Conservation (phyloP, 1,140 invertebrate species). For the Neomicropteryx cornuta region DNA sequence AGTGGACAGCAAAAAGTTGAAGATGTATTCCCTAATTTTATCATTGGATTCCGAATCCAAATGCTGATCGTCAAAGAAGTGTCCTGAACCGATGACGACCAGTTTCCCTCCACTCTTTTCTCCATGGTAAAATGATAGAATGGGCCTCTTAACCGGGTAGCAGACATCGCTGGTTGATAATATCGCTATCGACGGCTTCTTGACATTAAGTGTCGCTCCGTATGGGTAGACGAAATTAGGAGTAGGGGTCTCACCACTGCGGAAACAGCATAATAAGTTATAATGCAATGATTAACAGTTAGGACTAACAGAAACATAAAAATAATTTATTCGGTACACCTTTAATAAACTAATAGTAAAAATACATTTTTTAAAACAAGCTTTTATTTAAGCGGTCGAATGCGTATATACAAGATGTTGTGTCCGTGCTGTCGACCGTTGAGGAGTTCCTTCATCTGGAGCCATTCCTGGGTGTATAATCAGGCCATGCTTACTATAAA, state of each 20-base stretch:
- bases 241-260: slow-evolving; percentile 42
- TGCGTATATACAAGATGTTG: too few relatives aligned
- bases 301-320: too few relatives aligned
- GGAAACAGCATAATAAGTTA: slow-evolving; percentile 20
- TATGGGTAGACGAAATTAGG: slow-evolving; percentile 89
- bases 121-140: slow-evolving; percentile 74
- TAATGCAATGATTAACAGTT: too few relatives aligned
- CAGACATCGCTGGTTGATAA: slow-evolving; percentile 87
- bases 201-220: slow-evolving; percentile 91
- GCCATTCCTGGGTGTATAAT: too few relatives aligned
- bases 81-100: slow-evolving; percentile 67
- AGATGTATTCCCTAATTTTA: slow-evolving; percentile 78
- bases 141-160: slow-evolving; percentile 86
- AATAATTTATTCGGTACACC: too few relatives aligned
- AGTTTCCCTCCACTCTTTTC: slow-evolving; percentile 52
- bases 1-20: slow-evolving; percentile 66
- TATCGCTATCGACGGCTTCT: slow-evolving; percentile 75
- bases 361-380: too few relatives aligned
- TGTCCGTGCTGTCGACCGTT: too few relatives aligned
- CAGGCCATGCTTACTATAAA: too few relatives aligned
- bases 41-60: slow-evolving; percentile 93
- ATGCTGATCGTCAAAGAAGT: slow-evolving; percentile 73
- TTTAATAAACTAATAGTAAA: too few relatives aligned
- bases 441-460: too few relatives aligned
- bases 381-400: too few relatives aligned